These are phyloP conservation scores for Paratilapia polleni DNA, from an alignment of 2,113 vertebrate genomes.

Conservation along the genomic window DNA sequence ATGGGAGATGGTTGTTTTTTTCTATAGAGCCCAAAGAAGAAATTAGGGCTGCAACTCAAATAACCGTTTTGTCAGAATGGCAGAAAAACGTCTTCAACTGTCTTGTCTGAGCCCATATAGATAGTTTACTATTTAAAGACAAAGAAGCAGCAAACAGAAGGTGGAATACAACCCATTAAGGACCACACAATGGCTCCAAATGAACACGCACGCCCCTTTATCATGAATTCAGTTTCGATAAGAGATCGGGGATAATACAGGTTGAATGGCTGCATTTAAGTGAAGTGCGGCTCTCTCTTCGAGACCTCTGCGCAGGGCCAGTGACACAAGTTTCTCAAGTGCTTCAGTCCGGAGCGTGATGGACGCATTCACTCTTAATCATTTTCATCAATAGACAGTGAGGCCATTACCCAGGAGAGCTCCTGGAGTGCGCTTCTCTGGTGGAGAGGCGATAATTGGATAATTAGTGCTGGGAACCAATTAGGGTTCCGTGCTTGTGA, in stretches of 20 bases:
- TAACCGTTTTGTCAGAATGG: background rate
- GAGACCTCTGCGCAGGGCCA: constrained; percentile 4
- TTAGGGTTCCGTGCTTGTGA: constrained; percentile 80
- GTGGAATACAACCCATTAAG: background rate
- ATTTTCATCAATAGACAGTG: constrained; percentile 66
- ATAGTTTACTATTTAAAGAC: background rate
- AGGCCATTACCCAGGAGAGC: constrained; percentile 36
- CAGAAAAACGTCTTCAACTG: too few relatives aligned
- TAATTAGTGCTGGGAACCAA: constrained; percentile 81
- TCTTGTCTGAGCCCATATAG: background rate
- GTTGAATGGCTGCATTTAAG: constrained; percentile 10
- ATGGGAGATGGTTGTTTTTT: background rate
- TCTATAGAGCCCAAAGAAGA: background rate
- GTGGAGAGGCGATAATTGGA: constrained; percentile 73
- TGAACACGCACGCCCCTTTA: constrained; percentile 54
- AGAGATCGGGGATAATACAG: constrained; percentile 27
- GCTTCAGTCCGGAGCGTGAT: constrained; percentile 40
- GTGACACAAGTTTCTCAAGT: constrained; percentile 49
- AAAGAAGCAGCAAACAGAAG: background rate
- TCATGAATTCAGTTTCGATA: constrained; percentile 36
- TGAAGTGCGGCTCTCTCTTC: constrained; percentile 36
- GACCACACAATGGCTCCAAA: constrained; percentile 40
- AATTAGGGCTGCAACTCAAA: accelerated
- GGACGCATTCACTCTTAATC: constrained; percentile 61
- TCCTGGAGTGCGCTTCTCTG: constrained; percentile 49